Evolutionary conservation across 1,140 invertebrate genomes (phyloP).

Genomic region (Apis florea): DNA sequence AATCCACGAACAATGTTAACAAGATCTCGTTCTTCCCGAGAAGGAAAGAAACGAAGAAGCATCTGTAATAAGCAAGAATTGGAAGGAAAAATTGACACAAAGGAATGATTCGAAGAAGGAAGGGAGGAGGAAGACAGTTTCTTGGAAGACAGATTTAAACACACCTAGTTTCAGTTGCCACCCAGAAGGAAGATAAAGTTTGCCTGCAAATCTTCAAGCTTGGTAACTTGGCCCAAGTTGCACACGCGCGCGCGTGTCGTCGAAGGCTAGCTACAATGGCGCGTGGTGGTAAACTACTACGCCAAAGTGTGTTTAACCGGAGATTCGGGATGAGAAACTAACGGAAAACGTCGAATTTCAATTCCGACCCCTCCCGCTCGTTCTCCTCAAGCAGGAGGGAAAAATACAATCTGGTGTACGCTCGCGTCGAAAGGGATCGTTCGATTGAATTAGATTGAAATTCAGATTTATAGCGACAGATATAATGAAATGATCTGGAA

Average conservation of each 20-base stretch:
- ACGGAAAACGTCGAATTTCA: conserved; percentile 55
- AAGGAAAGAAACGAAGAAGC: not conserved
- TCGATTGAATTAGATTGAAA: conserved; percentile 49
- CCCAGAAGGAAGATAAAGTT: conserved; percentile 58
- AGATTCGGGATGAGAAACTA: conserved; percentile 11
- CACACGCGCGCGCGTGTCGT: not conserved
- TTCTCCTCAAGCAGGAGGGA: not conserved
- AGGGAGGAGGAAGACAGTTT: not conserved
- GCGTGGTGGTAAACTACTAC: conserved; percentile 42
- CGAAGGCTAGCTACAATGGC: not conserved
- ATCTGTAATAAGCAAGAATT: not conserved
- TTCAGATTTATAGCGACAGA: conserved; percentile 43
- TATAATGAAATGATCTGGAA: not conserved
- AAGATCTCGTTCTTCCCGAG: not conserved
- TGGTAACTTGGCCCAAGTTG: conserved; percentile 36
- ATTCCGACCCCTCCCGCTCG: conserved; percentile 22
- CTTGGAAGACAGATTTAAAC: conserved; percentile 19
- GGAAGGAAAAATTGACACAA: not conserved
- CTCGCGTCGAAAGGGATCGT: conserved; percentile 12
- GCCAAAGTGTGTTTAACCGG: conserved; percentile 55
- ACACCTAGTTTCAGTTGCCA: conserved; percentile 26
- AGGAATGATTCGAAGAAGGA: not conserved
- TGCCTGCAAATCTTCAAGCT: conserved; percentile 56
- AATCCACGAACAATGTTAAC: no score
- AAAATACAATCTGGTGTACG: conserved; percentile 32